A percentile compares a stretch with the other conserved stretches of the same genome.
These are phyloP conservation scores for Salvelinus namaycush DNA, from an alignment of 2,113 vertebrate genomes.

Conservation along the genomic window DNA sequence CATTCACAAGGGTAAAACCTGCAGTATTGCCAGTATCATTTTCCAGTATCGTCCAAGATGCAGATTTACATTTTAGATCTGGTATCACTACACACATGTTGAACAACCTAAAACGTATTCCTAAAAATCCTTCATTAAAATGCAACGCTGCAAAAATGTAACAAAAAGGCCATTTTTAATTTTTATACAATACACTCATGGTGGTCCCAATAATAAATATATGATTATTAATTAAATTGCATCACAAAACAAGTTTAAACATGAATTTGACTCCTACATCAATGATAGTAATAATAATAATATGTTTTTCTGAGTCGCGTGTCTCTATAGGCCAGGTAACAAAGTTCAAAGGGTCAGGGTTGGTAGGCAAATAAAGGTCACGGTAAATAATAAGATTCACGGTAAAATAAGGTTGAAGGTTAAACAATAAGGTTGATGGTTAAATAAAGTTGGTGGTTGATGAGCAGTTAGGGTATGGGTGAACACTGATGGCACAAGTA, in stretches of 20 bases:
- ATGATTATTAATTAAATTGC: conserved; percentile 21
- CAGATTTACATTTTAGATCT: conserved; percentile 12
- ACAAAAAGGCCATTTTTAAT: conserved; percentile 30
- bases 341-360: conserved; percentile 16
- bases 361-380: conserved; percentile 26
- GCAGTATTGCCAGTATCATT: conserved; percentile 8
- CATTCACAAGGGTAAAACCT: conserved; percentile 61
- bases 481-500: conserved; percentile 41
- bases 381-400: conserved; percentile 10
- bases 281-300: conserved; percentile 2
- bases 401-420: neutral
- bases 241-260: conserved; percentile 33
- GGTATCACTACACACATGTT: conserved; percentile 12
- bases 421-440: too few species aligned
- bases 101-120: conserved; percentile 4
- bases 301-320: neutral
- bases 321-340: neutral
- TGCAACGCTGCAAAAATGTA: conserved; percentile 18
- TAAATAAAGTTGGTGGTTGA: too few species aligned
- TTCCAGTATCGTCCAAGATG: neutral
- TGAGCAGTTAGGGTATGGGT: neutral
- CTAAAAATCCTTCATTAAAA: too few species aligned
- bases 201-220: conserved; percentile 44
- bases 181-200: neutral
- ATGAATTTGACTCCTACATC: conserved; percentile 8